Percentiles rank a stretch among this genome's conserved stretches.
These are phyloP conservation scores for Ichneumon xanthorius DNA, from an alignment of 2,888 invertebrate genomes.

Conservation along the genomic window DNA sequence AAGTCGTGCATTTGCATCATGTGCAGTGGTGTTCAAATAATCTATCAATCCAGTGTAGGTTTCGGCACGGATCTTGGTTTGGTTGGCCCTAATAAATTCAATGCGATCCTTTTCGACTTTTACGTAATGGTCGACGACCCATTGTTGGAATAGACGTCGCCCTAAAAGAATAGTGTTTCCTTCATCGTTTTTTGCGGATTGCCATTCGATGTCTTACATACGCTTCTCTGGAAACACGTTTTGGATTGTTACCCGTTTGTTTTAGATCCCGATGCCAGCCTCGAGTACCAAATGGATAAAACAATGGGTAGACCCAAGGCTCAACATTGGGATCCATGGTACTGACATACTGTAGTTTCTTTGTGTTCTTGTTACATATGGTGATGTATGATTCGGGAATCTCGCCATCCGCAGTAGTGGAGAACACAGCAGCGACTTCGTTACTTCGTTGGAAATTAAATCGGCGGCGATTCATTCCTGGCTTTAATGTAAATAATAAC, in stretches of 20 bases:
- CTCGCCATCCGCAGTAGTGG: slow-evolving; percentile 66
- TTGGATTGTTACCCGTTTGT: slow-evolving; percentile 30
- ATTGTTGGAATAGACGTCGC: too few relatives aligned
- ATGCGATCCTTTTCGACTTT: too few relatives aligned
- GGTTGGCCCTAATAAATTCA: too few relatives aligned
- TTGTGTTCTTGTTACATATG: slow-evolving; percentile 63
- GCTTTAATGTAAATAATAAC: slow-evolving; percentile 56
- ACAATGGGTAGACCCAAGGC: slow-evolving; percentile 66
- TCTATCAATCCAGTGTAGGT: too few relatives aligned
- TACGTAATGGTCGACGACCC: too few relatives aligned
- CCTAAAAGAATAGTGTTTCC: too few relatives aligned
- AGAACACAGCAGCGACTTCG: slow-evolving; percentile 65
- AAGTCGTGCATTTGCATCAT: too few relatives aligned
- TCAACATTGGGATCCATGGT: slow-evolving; percentile 62
- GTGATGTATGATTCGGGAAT: slow-evolving; percentile 67
- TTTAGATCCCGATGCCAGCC: slow-evolving; percentile 50
- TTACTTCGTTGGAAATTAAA: slow-evolving; percentile 66
- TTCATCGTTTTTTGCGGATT: slow-evolving; percentile 40
- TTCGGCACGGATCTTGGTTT: too few relatives aligned
- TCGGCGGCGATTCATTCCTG: slow-evolving; percentile 64
- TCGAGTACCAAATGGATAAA: slow-evolving; percentile 65
- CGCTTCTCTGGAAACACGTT: slow-evolving; percentile 46
- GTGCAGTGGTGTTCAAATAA: too few relatives aligned
- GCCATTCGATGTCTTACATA: slow-evolving; percentile 57
- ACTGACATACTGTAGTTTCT: slow-evolving; percentile 59